Evolutionary conservation across 1,140 invertebrate genomes (phyloP), one percentile per base, ranked within the genome.

Genomic region (Drosophila prosaltans): DNA sequence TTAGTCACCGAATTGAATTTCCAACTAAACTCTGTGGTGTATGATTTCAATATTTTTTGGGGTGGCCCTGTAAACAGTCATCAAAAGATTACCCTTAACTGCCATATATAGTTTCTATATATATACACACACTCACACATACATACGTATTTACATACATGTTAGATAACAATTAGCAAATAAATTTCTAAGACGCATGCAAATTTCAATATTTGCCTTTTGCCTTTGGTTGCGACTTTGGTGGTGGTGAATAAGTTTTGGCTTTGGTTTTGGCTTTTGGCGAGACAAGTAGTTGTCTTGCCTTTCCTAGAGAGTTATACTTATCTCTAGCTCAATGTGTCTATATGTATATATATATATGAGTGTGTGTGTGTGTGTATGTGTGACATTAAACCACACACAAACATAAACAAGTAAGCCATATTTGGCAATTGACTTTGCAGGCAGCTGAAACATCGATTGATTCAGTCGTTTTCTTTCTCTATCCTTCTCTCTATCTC

Each of bases 381-480:
- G 80, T 80, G 73, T 88, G 84, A 89, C 84, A 89, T 89, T 89
- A 89, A 89, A 76, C 84, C 78, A 83, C 85, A 88, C 77, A 90
- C 81, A 84, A 86, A 88, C 77, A 84, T 77, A 84, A 86, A 81
- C 84, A 89, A 84, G 84, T 84, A 70, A 40, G 71, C 84, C 84
- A 89, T 89, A 89, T 89, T 89, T 89, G 85, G 84, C 74, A 89
- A 89, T 89, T 89, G 84, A 90, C 84, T 90, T 89, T 84, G 84
- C 85, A 81, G 78, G 61, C 82, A 65, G 30, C 58, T 57, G 62
- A 68, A 21, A 69, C 11, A 71, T 57, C 55, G 21, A 69, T 41
- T 40, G 57, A 69, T 41, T 9, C 28, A 59, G 69, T 40, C 24
- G 45, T 32, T 43, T 64, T 41, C 57, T 72, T 57, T 65, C 41